phyloP scores from a whole-genome alignment of 2,113 vertebrate genomes.

The Cyprinodon variegatus region DNA sequence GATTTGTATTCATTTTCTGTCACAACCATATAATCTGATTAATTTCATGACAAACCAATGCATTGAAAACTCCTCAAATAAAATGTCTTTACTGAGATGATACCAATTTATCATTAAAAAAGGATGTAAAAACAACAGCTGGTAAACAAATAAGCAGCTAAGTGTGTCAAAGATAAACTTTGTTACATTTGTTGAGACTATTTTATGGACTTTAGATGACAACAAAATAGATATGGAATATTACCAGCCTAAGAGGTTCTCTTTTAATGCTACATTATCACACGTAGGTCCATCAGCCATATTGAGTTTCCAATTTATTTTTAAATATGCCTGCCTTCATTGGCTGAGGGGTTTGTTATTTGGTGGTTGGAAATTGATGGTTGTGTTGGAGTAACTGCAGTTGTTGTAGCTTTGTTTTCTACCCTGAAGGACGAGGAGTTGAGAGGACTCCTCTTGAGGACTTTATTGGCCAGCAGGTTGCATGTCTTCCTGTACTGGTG shows the following conservation, averaged over 20 bases:
- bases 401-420: slow-evolving; percentile 48
- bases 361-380: slow-evolving; percentile 35
- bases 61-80: no score
- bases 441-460: slow-evolving; percentile 86
- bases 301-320: neutral
- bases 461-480: slow-evolving; percentile 86
- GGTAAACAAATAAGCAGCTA: neutral
- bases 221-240: slow-evolving; percentile 2
- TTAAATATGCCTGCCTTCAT: slow-evolving; percentile 26
- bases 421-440: slow-evolving; percentile 80
- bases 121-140: no score
- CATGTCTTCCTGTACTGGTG: slow-evolving; percentile 93
- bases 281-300: neutral
- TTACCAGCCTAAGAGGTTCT: neutral
- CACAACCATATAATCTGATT: no score
- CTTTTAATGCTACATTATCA: slow-evolving; percentile 6
- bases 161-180: neutral
- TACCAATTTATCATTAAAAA: neutral
- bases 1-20: neutral
- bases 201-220: slow-evolving; percentile 9
- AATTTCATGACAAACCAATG: no score
- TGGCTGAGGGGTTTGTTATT: slow-evolving; percentile 29
- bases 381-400: slow-evolving; percentile 9
- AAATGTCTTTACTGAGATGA: neutral
- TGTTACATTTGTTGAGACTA: slow-evolving; percentile 5